phyloP scores from a whole-genome alignment of 2,113 vertebrate genomes.

The Neotoma lepida region DNA sequence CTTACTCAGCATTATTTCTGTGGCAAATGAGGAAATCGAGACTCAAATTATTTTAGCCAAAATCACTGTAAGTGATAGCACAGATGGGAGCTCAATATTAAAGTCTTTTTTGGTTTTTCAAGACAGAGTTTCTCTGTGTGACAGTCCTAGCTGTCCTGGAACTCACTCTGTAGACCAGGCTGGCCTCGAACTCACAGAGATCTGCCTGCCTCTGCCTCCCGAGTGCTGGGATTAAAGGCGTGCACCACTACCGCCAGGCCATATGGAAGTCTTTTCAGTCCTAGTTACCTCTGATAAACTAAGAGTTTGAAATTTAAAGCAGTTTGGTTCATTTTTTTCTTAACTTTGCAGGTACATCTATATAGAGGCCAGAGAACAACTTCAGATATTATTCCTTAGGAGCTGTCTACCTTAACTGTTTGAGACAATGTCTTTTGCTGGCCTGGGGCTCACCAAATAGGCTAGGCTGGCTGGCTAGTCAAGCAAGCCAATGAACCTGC shows the following conservation, averaged over 20 bases:
- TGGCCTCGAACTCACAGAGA: too few relatives aligned
- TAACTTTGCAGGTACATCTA: background rate
- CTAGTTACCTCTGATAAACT: background rate
- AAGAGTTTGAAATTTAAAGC: constrained; percentile 37
- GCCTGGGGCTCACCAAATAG: background rate
- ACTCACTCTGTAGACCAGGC: too few relatives aligned
- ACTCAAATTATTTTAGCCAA: constrained; percentile 40
- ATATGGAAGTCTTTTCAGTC: background rate
- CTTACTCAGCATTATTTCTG: constrained; percentile 26
- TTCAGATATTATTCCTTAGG: background rate
- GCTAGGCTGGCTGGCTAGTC: background rate
- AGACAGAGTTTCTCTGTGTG: too few relatives aligned
- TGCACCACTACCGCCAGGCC: too few relatives aligned
- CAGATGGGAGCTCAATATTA: constrained; percentile 42
- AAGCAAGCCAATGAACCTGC: background rate
- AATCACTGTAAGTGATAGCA: background rate
- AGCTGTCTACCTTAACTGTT: background rate
- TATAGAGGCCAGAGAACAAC: background rate
- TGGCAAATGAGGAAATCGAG: constrained; percentile 41
- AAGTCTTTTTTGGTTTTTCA: background rate
- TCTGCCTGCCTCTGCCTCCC: too few relatives aligned
- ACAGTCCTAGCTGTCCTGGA: too few relatives aligned
- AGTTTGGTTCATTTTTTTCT: background rate
- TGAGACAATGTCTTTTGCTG: background rate
- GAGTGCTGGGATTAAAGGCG: too few relatives aligned